A percentile compares a stretch with the other conserved stretches of the same genome.
phyloP scores from a whole-genome alignment of 2,888 invertebrate species.

The Hypercompe scribonia region DNA sequence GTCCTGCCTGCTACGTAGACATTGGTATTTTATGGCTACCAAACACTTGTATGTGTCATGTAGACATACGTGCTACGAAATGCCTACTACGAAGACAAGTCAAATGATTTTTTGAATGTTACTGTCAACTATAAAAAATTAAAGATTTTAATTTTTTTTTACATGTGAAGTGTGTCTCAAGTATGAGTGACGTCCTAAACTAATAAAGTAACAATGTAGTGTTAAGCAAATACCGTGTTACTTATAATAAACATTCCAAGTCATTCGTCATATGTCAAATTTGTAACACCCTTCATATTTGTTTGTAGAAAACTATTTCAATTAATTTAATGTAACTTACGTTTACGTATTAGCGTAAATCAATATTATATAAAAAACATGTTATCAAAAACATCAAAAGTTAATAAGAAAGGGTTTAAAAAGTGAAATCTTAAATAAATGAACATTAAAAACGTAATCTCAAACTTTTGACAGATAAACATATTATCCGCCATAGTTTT shows the following conservation, averaged over 20 bases:
- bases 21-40: slow-evolving; percentile 16
- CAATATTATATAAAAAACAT: too few species aligned
- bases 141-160: background rate
- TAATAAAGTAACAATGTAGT: background rate
- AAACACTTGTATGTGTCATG: slow-evolving; percentile 23
- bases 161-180: background rate
- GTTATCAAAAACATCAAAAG: too few species aligned
- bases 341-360: too few species aligned
- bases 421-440: too few species aligned
- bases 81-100: slow-evolving; percentile 2
- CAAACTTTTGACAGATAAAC: too few species aligned
- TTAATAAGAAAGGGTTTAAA: too few species aligned
- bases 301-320: background rate
- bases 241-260: background rate
- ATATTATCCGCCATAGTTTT: too few species aligned
- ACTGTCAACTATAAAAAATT: background rate
- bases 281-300: background rate
- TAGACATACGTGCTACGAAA: slow-evolving; percentile 14
- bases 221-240: background rate
- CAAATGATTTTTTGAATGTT: background rate
- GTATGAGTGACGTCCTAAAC: background rate
- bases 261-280: background rate
- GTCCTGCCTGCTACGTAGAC: slow-evolving; percentile 36
- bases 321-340: background rate
- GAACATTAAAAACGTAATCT: too few species aligned